A percentile compares a stretch with the other conserved stretches of the same genome.
These are phyloP conservation scores for Erpornis zantholeuca DNA, from an alignment of 2,113 vertebrate genomes.

Conservation along the genomic window DNA sequence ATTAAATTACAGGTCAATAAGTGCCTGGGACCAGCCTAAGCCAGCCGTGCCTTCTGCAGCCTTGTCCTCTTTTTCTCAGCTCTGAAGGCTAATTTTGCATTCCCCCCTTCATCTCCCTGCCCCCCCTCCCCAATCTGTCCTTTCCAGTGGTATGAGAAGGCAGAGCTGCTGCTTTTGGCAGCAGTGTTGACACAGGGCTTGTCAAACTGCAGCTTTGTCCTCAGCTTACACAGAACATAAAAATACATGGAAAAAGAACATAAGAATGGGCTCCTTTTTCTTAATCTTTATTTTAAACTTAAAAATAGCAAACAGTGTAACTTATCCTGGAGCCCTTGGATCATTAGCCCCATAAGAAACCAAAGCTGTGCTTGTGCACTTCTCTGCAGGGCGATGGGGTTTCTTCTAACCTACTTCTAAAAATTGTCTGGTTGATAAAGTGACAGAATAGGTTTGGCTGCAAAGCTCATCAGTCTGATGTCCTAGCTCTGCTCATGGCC, in stretches of 20 bases:
- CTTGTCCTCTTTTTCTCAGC: neutral
- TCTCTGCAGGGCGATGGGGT: neutral
- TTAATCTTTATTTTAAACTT: neutral
- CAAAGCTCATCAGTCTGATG: neutral
- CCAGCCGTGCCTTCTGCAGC: neutral
- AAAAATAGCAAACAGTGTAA: neutral
- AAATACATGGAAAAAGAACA: neutral
- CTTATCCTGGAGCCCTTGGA: neutral
- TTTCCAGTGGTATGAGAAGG: neutral
- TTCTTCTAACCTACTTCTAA: neutral
- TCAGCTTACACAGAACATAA: neutral
- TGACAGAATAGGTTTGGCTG: neutral
- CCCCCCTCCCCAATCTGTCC: neutral
- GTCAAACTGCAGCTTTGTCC: neutral
- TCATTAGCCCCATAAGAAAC: neutral
- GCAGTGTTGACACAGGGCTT: neutral
- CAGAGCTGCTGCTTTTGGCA: conserved; percentile 9
- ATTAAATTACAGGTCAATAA: neutral
- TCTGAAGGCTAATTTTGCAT: neutral
- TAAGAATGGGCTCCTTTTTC: neutral
- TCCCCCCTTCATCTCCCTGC: rapidly evolving
- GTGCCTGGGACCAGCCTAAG: neutral
- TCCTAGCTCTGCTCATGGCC: neutral
- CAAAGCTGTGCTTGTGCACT: neutral
- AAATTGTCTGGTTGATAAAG: neutral